Base-by-base conservation (phyloP, 2,797 vertebrate genomes). In the Adelosebastes latens region DNA sequence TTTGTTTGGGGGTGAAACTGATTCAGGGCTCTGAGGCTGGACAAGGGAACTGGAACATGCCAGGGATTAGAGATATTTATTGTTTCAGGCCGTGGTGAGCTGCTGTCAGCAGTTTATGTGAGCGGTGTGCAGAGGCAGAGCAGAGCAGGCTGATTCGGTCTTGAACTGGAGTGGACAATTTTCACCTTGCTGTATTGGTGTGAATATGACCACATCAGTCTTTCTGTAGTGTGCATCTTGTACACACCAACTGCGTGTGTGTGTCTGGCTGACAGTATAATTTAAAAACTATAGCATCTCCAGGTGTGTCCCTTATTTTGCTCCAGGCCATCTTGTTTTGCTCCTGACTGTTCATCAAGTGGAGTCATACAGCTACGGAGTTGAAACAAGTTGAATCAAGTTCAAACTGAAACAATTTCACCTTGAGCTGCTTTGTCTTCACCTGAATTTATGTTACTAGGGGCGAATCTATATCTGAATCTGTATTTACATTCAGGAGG, bases 51-150 rank as follows among this genome's bases (percentile, higher is more conserved):
- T 74, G 79, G 74, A 84, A 86, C 80, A 81, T 75, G 81, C 72
- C 58, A 31, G 70, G 87, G 86, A 89, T 88, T 81, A 89, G 31
- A 78, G 34, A 64, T 71, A 66, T 79, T 86, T 88, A 88, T 91
- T 91, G 85, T 87, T 89, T 83, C 29, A 81, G 80, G 66, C 36
- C 1, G 6, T 4, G 67, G 31, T 32, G 66, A 77, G 79, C 83
- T 79, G 81, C 70, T 75, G 85, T 91, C 87, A 89, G 89, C 89
- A 83, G 72, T 87, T 84, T 81, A 61, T 68, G 74, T 59, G 71
- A 75, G 72, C 34, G 5, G 16, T 11, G 75, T 72, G 80, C 72
- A 80, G 60, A 36, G 34, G 34, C 39, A 31, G 67, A 77, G 69
- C 62, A 18, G 22, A 60, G 76, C 67, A 39, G 24, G 55, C 34